phyloP scores from a whole-genome alignment of 2,113 vertebrate genomes.

The Cryptoleucopteryx plumbea region DNA sequence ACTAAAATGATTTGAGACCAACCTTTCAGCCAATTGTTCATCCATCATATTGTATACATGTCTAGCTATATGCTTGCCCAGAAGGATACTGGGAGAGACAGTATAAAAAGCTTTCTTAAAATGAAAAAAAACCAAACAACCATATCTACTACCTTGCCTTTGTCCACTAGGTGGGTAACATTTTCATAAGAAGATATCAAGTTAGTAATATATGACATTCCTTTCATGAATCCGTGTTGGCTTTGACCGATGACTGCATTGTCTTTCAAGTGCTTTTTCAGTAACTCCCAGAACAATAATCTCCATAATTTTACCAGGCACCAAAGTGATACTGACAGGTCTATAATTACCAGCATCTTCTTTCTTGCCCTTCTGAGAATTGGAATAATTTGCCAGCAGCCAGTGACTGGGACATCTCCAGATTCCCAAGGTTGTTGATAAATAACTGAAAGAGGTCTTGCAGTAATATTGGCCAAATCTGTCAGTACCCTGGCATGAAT shows the following conservation, averaged over 20 bases:
- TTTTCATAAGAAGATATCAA: not conserved
- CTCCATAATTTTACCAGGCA: not conserved
- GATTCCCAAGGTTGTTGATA: not conserved
- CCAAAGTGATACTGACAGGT: not conserved
- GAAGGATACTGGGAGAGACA: not conserved
- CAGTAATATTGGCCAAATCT: not conserved
- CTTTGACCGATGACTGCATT: not conserved
- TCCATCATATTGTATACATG: not conserved
- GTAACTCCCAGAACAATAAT: not conserved
- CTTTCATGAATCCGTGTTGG: fast-evolving
- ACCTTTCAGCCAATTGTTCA: not conserved
- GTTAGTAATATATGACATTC: not conserved
- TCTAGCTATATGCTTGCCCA: not conserved
- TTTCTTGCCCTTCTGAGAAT: not conserved
- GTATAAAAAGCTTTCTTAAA: not conserved
- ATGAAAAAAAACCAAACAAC: not conserved
- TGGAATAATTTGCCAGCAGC: not conserved
- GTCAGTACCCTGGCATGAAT: not conserved
- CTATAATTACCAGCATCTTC: not conserved
- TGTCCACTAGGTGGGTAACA: not conserved
- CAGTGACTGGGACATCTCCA: not conserved
- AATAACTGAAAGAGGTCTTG: not conserved
- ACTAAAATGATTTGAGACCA: not conserved
- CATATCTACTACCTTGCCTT: not conserved
- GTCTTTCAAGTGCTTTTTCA: not conserved